These are phyloP conservation scores for Heliconius eleuchia DNA, from an alignment of 1,140 invertebrate genomes.

Conservation along the genomic window DNA sequence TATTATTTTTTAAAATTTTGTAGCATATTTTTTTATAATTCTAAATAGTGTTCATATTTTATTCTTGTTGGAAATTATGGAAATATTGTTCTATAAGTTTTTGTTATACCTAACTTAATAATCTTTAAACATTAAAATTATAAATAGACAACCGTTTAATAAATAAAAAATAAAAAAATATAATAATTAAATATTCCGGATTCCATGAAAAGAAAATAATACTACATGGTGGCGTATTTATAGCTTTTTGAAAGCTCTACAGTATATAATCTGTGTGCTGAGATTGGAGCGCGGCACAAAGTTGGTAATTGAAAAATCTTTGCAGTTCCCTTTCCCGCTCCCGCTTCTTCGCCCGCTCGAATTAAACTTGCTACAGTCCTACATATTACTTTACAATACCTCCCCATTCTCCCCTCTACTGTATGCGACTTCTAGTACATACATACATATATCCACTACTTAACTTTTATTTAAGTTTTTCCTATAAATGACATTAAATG, in stretches of 20 bases:
- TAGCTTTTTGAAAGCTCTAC: not conserved
- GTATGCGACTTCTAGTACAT: conserved; percentile 13
- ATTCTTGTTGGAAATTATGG: too few relatives aligned
- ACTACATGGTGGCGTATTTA: not conserved
- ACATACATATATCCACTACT: not conserved
- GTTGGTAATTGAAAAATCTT: conserved; percentile 81
- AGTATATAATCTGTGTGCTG: conserved; percentile 52
- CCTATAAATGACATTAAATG: not conserved
- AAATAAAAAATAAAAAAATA: too few relatives aligned
- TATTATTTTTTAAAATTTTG: too few relatives aligned
- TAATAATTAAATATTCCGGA: not conserved
- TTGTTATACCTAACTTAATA: too few relatives aligned
- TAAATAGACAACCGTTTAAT: too few relatives aligned
- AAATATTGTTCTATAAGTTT: too few relatives aligned
- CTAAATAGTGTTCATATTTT: too few relatives aligned
- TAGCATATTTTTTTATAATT: too few relatives aligned
- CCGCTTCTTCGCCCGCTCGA: conserved; percentile 47
- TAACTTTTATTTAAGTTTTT: not conserved
- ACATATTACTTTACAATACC: conserved; percentile 45
- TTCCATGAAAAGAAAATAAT: not conserved
- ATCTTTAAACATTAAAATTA: too few relatives aligned
- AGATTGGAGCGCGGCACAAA: conserved; percentile 78
- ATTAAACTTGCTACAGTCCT: conserved; percentile 60
- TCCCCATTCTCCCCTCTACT: not conserved
- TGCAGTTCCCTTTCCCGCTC: conserved; percentile 54